These are phyloP conservation scores for Aspidiotus destructor DNA, from an alignment of 2,888 invertebrate genomes.

Conservation along the genomic window DNA sequence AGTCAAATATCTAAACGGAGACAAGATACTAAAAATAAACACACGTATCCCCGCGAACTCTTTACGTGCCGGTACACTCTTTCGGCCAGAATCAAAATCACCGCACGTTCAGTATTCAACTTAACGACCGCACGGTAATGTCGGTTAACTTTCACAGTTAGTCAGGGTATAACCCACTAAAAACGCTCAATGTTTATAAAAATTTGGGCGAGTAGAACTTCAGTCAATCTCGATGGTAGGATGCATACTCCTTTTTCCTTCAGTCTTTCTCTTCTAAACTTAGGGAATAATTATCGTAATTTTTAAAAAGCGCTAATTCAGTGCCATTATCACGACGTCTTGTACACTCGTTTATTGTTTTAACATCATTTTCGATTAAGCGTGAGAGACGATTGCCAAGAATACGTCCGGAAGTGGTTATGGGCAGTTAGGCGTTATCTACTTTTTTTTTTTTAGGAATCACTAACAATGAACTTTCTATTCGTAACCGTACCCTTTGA, in stretches of 20 bases:
- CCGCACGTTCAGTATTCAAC: no score
- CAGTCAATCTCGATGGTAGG: no score
- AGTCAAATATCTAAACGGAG: constrained; percentile 16
- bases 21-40: constrained; percentile 16
- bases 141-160: no score
- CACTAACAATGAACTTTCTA: constrained; percentile 12
- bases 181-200: no score
- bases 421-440: no score
- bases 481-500: not conserved
- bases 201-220: no score
- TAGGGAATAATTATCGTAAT: not conserved
- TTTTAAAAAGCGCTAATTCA: not conserved
- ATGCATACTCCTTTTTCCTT: no score
- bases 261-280: not conserved
- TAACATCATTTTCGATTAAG: not conserved
- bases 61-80: not conserved
- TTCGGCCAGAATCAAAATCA: not conserved
- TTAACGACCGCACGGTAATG: no score
- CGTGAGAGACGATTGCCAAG: not conserved
- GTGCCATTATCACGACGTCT: no score
- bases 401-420: not conserved
- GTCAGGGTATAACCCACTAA: no score
- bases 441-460: constrained; percentile 8
- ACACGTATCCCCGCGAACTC: not conserved
- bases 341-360: no score